Percentiles rank a stretch among this genome's conserved stretches.
These are phyloP conservation scores for Cyprinella venusta DNA, from an alignment of 2,797 vertebrate species.

Conservation along the genomic window DNA sequence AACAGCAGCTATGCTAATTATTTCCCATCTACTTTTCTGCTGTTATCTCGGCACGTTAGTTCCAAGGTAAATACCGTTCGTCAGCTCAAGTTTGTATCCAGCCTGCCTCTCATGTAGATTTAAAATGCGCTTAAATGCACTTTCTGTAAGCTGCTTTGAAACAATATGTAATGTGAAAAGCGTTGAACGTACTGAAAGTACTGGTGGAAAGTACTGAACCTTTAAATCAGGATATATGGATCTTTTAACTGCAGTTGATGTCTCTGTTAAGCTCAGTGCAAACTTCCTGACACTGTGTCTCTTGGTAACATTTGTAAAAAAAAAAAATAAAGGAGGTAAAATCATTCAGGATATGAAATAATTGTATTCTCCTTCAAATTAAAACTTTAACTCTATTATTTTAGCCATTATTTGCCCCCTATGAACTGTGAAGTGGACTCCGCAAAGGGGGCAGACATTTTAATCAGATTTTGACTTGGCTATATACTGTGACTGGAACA, in stretches of 20 bases:
- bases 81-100: no score
- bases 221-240: not conserved
- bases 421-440: constrained; percentile 29
- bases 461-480: constrained; percentile 42
- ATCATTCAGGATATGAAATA: constrained; percentile 1
- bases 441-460: constrained; percentile 17
- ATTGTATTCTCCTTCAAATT: not conserved
- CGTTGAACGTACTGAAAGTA: no score
- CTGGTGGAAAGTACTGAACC: not conserved
- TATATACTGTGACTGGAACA: constrained; percentile 25
- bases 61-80: no score
- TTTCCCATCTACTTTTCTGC: no score
- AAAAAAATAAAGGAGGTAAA: not conserved
- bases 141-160: no score
- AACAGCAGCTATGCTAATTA: no score
- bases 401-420: constrained; percentile 1
- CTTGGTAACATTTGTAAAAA: not conserved
- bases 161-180: no score
- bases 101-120: no score
- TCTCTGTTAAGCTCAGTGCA: not conserved
- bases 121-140: no score
- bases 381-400: constrained; percentile 13
- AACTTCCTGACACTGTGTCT: not conserved
- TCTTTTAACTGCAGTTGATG: not conserved
- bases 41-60: no score